Conservation (phyloP, 2,797 vertebrate genomes). For the Buphagus erythrorhynchus region DNA sequence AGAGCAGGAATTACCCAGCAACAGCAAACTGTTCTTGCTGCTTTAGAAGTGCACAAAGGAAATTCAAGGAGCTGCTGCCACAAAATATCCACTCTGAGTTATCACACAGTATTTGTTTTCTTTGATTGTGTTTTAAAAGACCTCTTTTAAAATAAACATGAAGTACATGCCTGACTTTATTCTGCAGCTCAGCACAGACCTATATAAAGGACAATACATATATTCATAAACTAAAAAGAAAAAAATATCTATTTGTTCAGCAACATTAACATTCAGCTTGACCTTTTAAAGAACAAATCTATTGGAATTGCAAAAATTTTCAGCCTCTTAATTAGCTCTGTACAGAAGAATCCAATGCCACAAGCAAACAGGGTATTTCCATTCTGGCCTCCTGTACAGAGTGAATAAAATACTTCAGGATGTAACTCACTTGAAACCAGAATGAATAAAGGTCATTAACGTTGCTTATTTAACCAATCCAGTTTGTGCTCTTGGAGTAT, state of each 20-base stretch:
- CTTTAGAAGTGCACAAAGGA: background rate
- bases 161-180: background rate
- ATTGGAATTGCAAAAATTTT: background rate
- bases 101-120: background rate
- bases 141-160: background rate
- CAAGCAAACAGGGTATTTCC: background rate
- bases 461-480: background rate
- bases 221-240: background rate
- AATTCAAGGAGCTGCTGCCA: background rate
- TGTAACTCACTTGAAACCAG: background rate
- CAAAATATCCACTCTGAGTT: background rate
- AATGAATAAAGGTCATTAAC: background rate
- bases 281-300: constrained; percentile 12
- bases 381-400: background rate
- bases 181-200: background rate
- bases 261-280: background rate
- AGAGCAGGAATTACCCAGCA: background rate
- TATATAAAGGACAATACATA: background rate
- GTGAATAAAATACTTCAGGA: background rate
- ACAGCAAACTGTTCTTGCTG: background rate
- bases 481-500: background rate
- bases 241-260: background rate
- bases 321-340: background rate
- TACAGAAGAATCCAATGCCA: background rate
- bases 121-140: background rate